phyloP scores from a whole-genome alignment of 2,113 vertebrate species.

The Oreotrochilus melanogaster region DNA sequence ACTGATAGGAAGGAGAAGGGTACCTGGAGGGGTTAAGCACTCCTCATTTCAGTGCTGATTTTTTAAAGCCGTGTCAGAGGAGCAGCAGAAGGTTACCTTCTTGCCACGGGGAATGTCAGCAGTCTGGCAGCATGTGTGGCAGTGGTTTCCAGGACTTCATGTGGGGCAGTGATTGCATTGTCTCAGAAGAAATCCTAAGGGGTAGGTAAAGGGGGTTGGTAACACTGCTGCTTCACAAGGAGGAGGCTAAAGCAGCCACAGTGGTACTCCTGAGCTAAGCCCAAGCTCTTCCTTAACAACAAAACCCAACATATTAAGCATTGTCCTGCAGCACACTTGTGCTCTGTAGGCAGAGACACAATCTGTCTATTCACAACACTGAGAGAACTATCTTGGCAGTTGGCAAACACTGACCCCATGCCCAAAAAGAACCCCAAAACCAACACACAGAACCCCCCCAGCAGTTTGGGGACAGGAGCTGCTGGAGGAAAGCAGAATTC shows the following conservation, averaged over 20 bases:
- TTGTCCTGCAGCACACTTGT: neutral
- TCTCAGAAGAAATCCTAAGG: slow-evolving; percentile 15
- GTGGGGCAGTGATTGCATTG: slow-evolving; percentile 26
- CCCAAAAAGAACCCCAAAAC: neutral
- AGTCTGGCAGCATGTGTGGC: neutral
- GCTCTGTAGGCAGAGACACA: neutral
- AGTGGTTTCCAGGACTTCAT: slow-evolving; percentile 3
- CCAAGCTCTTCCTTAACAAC: neutral
- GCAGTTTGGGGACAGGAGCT: neutral
- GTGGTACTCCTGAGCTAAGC: neutral
- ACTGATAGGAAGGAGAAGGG: neutral
- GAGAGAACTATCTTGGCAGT: neutral
- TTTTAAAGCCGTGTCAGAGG: neutral
- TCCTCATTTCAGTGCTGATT: neutral
- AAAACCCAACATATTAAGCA: neutral
- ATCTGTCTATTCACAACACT: neutral
- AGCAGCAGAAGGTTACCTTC: slow-evolving; percentile 38
- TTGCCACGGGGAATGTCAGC: neutral
- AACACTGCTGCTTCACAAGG: neutral
- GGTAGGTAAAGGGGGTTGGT: slow-evolving; percentile 44
- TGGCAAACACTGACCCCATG: neutral
- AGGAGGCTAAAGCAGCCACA: neutral
- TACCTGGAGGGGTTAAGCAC: neutral
- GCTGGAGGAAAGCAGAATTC: neutral
- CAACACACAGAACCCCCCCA: accelerated